Percentiles rank a stretch among this genome's conserved stretches.
Conservation (phyloP, 1,140 invertebrate species). For the Leptinotarsa undecemlineata region DNA sequence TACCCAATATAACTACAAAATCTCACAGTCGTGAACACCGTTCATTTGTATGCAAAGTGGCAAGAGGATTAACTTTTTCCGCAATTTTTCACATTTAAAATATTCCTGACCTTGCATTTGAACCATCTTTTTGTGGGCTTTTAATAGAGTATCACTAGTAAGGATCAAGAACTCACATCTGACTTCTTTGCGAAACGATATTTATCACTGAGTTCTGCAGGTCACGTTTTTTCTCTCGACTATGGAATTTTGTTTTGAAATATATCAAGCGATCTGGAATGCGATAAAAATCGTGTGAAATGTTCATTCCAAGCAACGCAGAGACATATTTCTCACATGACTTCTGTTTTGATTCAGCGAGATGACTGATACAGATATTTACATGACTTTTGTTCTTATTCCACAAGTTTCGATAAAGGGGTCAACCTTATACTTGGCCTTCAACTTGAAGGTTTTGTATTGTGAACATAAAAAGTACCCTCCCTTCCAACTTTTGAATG, state of each 20-base stretch:
- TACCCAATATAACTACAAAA: no score
- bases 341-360: no score
- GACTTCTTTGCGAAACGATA: neutral
- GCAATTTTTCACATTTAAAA: neutral
- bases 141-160: neutral
- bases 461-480: no score
- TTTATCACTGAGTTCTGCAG: neutral
- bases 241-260: constrained; percentile 1
- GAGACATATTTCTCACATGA: no score
- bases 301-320: neutral
- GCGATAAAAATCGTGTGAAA: neutral
- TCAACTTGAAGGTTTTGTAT: no score
- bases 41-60: no score
- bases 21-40: no score
- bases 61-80: neutral
- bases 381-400: no score
- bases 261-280: neutral
- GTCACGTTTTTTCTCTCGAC: neutral
- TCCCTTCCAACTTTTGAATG: no score
- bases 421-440: no score
- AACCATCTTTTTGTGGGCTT: neutral
- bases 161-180: neutral
- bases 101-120: neutral
- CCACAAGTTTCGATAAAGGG: no score
- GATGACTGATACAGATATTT: no score